Base-by-base conservation (phyloP, 2,113 vertebrate genomes). In the Melanerpes formicivorus region DNA sequence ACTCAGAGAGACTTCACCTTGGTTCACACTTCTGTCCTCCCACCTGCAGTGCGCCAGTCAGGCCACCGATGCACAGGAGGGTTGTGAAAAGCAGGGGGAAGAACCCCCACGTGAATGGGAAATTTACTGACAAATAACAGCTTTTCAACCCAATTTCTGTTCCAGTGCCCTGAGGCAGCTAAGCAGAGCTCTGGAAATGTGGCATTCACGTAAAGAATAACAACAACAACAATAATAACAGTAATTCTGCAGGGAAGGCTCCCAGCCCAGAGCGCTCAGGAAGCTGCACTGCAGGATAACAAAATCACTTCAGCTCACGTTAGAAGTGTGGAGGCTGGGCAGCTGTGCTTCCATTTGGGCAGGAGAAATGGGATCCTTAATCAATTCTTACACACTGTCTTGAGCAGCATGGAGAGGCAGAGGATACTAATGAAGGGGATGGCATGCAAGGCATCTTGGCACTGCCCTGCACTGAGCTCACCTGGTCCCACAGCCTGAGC, bases 21-120 rank as follows among this genome's bases (percentile, higher is more conserved):
- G 25, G 50, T n/a, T 84, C 69, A 42, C 7, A 3, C 6, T 25
- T 48, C 30, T 50, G 37, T 60, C 58, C 82, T 88, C 62, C 58
- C 2, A 14, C 56, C 46, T 69, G 21, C 34, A 55, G 29, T 26
- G 55, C 2, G 1, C 15, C 62, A 60, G 30, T 21, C 48, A 52
- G 70, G 29, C 26, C 13, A 5, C 65, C 64, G 30, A 37, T 4
- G 3, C 2, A 1, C 2, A 0, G 32, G 10, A 18, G 8, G 13
- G 27, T 64, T 74, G 25, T 50, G 52, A 75, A 58, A 26, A 62
- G 29, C 1, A 5, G 22, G 70, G 74, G 37, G 29, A 64, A 80
- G 84, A 79, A 70, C 22, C 14, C 3, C 4, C 48, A 34, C 7
- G 3, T 0, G 1, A 80, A 58, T 2, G 60, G 58, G 58, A 60